Evolutionary conservation across 2,888 invertebrate species (phyloP).

Genomic region (Apamea sordens): DNA sequence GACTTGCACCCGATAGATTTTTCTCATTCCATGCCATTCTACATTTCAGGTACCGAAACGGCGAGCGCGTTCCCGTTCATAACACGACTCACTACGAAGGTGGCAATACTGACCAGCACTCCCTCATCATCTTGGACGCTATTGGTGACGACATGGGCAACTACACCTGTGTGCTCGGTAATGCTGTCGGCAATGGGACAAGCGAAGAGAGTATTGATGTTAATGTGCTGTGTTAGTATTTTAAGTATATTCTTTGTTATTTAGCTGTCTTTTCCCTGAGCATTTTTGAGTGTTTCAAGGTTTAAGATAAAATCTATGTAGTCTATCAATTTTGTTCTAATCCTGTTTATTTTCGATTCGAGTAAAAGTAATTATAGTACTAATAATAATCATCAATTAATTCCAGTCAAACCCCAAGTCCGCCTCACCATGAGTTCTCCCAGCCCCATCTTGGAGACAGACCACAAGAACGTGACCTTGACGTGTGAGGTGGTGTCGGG

Average conservation of each 20-base stretch:
- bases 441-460: conserved; percentile 94
- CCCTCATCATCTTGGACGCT: conserved; percentile 94
- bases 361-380: background rate
- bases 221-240: conserved; percentile 95
- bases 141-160: conserved; percentile 95
- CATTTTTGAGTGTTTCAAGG: background rate
- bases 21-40: background rate
- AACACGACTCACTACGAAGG: conserved; percentile 92
- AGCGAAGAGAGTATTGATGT: conserved; percentile 94
- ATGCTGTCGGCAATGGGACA: conserved; percentile 94
- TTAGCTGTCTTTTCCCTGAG: background rate
- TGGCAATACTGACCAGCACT: conserved; percentile 93
- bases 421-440: conserved; percentile 94
- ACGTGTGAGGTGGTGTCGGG: conserved; percentile 95
- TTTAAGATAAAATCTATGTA: background rate
- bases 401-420: conserved; percentile 94
- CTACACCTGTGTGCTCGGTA: conserved; percentile 95
- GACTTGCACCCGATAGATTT: background rate
- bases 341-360: background rate
- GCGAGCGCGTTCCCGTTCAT: conserved; percentile 89
- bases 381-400: background rate
- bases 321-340: background rate
- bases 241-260: no score
- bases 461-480: conserved; percentile 94
- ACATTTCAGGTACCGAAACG: conserved; percentile 92